Conservation (phyloP, 1,140 invertebrate genomes). For the Geopemphigus sp. region DNA sequence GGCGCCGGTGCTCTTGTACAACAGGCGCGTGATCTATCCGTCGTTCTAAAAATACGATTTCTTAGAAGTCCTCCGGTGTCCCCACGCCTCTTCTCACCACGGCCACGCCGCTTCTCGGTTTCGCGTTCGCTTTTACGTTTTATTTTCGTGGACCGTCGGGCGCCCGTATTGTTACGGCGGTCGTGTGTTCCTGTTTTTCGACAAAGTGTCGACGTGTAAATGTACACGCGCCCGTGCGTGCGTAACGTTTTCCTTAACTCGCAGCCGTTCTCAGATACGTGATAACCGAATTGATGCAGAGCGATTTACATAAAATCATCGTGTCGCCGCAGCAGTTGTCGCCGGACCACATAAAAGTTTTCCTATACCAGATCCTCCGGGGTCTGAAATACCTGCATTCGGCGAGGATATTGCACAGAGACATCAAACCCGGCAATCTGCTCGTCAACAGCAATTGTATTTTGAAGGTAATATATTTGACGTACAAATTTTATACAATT, state of each 20-base stretch:
- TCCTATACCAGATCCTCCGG: constrained; percentile 99
- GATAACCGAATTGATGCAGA: constrained; percentile 98
- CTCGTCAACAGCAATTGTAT: constrained; percentile 98
- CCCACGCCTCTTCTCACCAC: too few relatives aligned
- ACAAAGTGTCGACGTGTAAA: background rate
- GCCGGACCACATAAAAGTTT: constrained; percentile 99
- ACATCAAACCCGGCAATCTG: constrained; percentile 98
- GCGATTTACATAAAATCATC: constrained; percentile 99
- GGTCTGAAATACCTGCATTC: constrained; percentile 98
- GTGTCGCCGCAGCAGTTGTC: constrained; percentile 97
- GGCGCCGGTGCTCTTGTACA: background rate
- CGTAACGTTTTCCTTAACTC: constrained; percentile 61
- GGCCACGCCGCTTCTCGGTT: too few relatives aligned
- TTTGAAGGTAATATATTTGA: constrained; percentile 69
- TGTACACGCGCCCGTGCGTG: background rate
- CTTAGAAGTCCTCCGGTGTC: background rate
- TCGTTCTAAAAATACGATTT: constrained; percentile 44
- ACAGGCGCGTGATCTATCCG: background rate
- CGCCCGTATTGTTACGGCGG: background rate
- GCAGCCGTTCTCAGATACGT: constrained; percentile 77
- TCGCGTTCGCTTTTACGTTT: constrained; percentile 1
- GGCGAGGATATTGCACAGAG: constrained; percentile 93
- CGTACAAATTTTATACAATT: constrained; percentile 53
- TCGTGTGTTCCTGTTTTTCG: background rate
- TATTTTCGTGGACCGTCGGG: constrained; percentile 10